Base-by-base conservation (phyloP, 2,113 vertebrate genomes). In the Corythoichthys haematopterus region DNA sequence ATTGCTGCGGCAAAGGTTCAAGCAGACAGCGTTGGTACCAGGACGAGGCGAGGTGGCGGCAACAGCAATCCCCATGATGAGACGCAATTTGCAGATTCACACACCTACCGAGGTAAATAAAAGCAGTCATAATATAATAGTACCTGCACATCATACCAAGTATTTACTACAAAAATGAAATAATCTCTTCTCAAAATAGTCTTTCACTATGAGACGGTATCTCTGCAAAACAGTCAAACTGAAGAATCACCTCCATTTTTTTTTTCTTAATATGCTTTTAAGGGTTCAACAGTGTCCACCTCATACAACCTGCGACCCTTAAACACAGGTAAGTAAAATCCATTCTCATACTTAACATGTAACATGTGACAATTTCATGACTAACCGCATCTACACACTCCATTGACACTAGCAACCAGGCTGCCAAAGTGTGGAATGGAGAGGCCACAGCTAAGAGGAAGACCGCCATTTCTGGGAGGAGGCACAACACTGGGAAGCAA, bases 301-400 rank as follows among this genome's bases (percentile, higher is more conserved):
- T 66, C 50, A 1, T 80, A 78, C 62, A 84, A 69, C 45, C 40
- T 80, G 2, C 69, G 70, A 4, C 1, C 84, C 16, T 52, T 71
- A 72, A 62, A 68, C 48, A 67, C 68, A 73, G 85, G 87, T 88
- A 74, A 38, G 75, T 1, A 43, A 1, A 28, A 13, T 73, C 13
- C 15, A 2, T 47, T 48, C 2, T 16, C 36, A 6, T 50, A 0
- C 0, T 5, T 20, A 28, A 28, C 20, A 12, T 45, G 16, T 43
- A 9, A 11, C 4, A 7, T 3, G 11, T n/a, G 38, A 20, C 33
- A 61, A 4, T 13, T 6, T 20, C 10, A 13, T 15, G 1, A 14
- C 6, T 1, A 15, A 3, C 66, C 61, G 37, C 8, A 0, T 63
- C 61, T 50, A 28, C 13, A 15, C 5, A 64, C 16, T 73, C 28